phyloP scores from a whole-genome alignment of 2,113 vertebrate genomes.

The Condylura cristata region DNA sequence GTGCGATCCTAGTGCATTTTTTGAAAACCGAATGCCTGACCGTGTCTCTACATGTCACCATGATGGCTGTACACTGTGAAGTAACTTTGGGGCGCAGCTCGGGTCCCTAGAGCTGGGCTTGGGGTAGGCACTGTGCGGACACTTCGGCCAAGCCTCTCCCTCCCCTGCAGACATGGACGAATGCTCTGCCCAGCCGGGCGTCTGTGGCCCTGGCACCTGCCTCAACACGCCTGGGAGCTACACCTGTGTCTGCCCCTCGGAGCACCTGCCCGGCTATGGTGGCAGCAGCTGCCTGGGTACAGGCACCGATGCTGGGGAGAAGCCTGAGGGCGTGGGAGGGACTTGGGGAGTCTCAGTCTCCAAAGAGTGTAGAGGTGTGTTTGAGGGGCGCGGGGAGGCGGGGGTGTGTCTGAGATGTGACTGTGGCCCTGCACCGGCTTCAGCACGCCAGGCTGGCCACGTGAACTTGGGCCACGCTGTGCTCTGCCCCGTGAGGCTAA shows the following conservation, averaged over 20 bases:
- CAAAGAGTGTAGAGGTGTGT: background rate
- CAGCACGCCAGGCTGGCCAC: background rate
- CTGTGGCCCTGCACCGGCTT: background rate
- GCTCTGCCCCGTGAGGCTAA: background rate
- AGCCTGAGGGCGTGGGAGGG: too few relatives aligned
- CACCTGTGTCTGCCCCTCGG: constrained; percentile 94
- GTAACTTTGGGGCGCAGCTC: background rate
- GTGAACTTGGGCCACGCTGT: background rate
- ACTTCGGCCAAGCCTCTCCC: too few relatives aligned
- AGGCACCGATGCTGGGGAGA: background rate
- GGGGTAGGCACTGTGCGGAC: background rate
- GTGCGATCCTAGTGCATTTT: background rate
- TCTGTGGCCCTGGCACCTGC: constrained; percentile 95
- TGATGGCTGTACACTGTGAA: background rate
- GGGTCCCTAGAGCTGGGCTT: background rate
- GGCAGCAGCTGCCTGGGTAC: constrained; percentile 96
- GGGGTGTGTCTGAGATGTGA: background rate
- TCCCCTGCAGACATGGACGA: constrained; percentile 91
- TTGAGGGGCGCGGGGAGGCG: background rate
- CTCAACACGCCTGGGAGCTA: constrained; percentile 97
- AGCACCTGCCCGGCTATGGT: constrained; percentile 96
- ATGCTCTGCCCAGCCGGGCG: constrained; percentile 90
- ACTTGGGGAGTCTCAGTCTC: rapidly evolving
- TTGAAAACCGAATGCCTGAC: background rate
- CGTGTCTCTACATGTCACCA: background rate